These are phyloP conservation scores for Caenorhabditis doughertyi DNA, from an alignment of 2,888 invertebrate species.

Conservation along the genomic window DNA sequence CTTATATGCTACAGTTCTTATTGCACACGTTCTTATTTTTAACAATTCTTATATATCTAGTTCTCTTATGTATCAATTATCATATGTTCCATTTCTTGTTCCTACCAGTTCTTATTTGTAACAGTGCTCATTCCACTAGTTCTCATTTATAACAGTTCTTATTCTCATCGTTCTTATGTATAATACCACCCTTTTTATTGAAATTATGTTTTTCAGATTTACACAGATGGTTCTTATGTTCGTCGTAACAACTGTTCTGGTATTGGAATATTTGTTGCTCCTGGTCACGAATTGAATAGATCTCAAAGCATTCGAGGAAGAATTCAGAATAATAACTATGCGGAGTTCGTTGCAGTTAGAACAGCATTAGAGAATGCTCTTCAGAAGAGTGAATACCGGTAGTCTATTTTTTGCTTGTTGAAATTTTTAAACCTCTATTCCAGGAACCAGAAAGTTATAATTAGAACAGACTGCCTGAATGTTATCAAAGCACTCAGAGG, in stretches of 20 bases:
- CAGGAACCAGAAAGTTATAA: slow-evolving; percentile 46
- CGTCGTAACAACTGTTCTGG: slow-evolving; percentile 6
- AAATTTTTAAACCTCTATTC: background rate
- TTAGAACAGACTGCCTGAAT: slow-evolving; percentile 59
- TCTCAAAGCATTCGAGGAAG: slow-evolving; percentile 55
- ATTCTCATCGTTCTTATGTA: no score
- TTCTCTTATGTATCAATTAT: no score
- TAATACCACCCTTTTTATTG: no score
- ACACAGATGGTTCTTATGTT: slow-evolving; percentile 59
- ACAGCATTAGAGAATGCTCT: slow-evolving; percentile 50
- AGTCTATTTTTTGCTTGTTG: background rate
- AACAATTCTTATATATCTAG: no score
- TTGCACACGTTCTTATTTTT: no score
- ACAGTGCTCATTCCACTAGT: no score
- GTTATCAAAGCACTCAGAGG: slow-evolving; percentile 49
- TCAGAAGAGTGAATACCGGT: slow-evolving; percentile 29
- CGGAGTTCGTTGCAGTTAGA: slow-evolving; percentile 51
- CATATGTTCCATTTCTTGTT: no score
- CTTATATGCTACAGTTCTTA: no score
- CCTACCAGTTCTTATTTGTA: no score
- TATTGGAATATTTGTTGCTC: slow-evolving; percentile 59
- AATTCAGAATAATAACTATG: slow-evolving; percentile 53
- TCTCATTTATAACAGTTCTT: no score
- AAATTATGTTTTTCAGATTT: slow-evolving; percentile 35
- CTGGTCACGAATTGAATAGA: slow-evolving; percentile 58